Evolutionary conservation across 2,888 invertebrate species (phyloP).

Genomic region (Drosophila neutralis): DNA sequence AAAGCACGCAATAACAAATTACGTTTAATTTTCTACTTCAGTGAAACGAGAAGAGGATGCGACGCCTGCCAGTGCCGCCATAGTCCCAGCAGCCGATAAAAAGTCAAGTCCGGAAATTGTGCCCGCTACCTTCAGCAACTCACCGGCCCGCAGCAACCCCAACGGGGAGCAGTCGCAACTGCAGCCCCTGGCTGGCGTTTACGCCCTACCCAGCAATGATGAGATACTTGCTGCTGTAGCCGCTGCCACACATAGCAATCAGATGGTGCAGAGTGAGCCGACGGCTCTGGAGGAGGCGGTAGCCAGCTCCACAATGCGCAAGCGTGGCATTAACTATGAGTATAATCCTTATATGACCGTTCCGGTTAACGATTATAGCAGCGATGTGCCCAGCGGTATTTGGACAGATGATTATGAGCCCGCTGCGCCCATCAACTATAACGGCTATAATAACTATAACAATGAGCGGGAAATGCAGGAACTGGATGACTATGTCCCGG

Average conservation of each 20-base stretch:
- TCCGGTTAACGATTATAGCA: constrained; percentile 50
- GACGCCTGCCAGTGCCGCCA: constrained; percentile 30
- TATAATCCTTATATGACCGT: constrained; percentile 67
- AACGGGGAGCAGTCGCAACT: constrained; percentile 15
- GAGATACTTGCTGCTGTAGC: constrained; percentile 82
- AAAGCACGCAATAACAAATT: constrained; percentile 56
- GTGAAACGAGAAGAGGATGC: constrained; percentile 59
- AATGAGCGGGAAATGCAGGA: constrained; percentile 82
- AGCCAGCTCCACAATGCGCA: constrained; percentile 77
- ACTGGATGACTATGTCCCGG: constrained; percentile 82
- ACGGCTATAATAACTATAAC: constrained; percentile 50
- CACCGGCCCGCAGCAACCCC: constrained; percentile 53
- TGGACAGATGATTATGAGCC: constrained; percentile 84
- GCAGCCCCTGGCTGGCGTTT: constrained; percentile 48
- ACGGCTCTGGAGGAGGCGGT: constrained; percentile 58
- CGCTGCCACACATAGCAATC: constrained; percentile 75
- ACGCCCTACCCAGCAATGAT: constrained; percentile 72
- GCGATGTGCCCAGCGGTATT: constrained; percentile 77
- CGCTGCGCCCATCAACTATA: constrained; percentile 62
- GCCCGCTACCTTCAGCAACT: constrained; percentile 78
- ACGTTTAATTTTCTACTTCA: constrained; percentile 53
- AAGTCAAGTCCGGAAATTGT: constrained; percentile 83
- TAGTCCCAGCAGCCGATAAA: constrained; percentile 70
- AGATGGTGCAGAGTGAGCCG: constrained; percentile 70
- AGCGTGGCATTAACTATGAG: constrained; percentile 82